Evolutionary conservation across 1,140 invertebrate species (phyloP).

Genomic region (Aporrectodea caliginosa): DNA sequence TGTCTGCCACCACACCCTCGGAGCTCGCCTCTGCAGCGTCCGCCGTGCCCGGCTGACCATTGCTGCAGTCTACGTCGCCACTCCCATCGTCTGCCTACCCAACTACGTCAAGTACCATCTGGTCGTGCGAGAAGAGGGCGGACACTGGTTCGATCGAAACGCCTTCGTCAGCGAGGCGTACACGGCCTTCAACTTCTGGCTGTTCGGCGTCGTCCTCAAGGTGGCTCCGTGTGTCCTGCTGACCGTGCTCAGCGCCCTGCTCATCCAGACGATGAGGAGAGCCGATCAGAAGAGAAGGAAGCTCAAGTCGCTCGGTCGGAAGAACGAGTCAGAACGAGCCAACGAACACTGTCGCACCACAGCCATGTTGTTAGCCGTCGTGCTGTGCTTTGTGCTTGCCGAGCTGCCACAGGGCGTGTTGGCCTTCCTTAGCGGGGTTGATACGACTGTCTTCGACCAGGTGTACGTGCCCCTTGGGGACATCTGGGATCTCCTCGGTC

Average conservation of each 20-base stretch:
- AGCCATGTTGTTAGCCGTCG: conserved; percentile 79
- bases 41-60: conserved; percentile 70
- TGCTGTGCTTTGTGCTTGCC: conserved; percentile 78
- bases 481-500: neutral
- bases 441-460: conserved; percentile 41
- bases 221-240: conserved; percentile 57
- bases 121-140: no score
- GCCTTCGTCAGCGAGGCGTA: conserved; percentile 28
- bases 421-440: conserved; percentile 46
- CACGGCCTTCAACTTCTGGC: conserved; percentile 43
- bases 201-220: no score
- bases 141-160: conserved; percentile 6
- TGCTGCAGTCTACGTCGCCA: conserved; percentile 66
- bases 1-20: conserved; percentile 72
- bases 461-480: conserved; percentile 38
- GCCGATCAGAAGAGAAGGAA: no score
- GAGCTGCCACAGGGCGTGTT: conserved; percentile 69
- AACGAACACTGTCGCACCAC: conserved; percentile 79
- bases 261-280: conserved; percentile 47
- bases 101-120: conserved; percentile 60
- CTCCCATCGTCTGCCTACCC: conserved; percentile 72
- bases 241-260: conserved; percentile 53
- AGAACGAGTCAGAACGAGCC: conserved; percentile 39
- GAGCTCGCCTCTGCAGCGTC: conserved; percentile 69
- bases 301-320: conserved; percentile 41